phyloP scores from a whole-genome alignment of 1,140 invertebrate species.

The Himalopsyche phryganea region DNA sequence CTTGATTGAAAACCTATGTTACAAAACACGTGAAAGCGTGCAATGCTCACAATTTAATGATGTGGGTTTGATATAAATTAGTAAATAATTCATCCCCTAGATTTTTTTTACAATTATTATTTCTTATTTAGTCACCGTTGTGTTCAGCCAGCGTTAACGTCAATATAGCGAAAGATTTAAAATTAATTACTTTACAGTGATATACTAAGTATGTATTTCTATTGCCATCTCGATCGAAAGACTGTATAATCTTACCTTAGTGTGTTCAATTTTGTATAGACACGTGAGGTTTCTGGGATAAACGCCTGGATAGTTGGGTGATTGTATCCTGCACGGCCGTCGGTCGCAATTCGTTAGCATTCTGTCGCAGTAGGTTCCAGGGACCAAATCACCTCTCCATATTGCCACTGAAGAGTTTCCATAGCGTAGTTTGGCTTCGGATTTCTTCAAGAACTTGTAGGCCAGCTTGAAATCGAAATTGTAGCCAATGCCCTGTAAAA shows the following conservation, averaged over 20 bases:
- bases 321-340: slow-evolving; percentile 69
- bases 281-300: slow-evolving; percentile 83
- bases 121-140: too few relatives aligned
- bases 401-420: slow-evolving; percentile 67
- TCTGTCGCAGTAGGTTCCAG: slow-evolving; percentile 74
- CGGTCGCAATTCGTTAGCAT: slow-evolving; percentile 68
- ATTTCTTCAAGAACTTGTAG: slow-evolving; percentile 73
- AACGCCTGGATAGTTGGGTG: slow-evolving; percentile 81
- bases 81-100: too few relatives aligned
- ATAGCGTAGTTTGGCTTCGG: slow-evolving; percentile 71
- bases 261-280: slow-evolving; percentile 71
- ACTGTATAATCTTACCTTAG: slow-evolving; percentile 48
- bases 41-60: too few relatives aligned
- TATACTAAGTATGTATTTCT: too few relatives aligned
- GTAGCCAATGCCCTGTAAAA: slow-evolving; percentile 65
- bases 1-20: too few relatives aligned
- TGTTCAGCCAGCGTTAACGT: too few relatives aligned
- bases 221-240: too few relatives aligned
- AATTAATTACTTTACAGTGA: too few relatives aligned
- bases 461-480: slow-evolving; percentile 81
- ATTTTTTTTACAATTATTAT: too few relatives aligned
- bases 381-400: slow-evolving; percentile 66
- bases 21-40: too few relatives aligned
- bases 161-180: too few relatives aligned
- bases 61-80: too few relatives aligned